phyloP scores from a whole-genome alignment of 2,797 vertebrate species.

The Aulostomus chinensis region DNA sequence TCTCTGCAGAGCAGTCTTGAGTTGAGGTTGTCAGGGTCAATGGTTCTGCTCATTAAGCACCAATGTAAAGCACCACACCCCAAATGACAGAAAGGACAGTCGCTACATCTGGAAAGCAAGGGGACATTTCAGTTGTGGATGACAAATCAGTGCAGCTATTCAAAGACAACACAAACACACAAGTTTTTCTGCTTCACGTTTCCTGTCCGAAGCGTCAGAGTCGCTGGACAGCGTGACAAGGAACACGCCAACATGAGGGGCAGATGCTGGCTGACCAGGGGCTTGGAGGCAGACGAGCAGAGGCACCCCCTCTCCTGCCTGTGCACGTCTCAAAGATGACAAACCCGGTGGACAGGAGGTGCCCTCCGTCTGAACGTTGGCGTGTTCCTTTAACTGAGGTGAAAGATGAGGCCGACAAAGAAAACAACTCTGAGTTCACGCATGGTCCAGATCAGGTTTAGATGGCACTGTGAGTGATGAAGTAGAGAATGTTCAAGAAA shows the following conservation, averaged over 20 bases:
- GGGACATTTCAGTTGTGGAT: conserved; percentile 37
- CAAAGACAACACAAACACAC: conserved; percentile 33
- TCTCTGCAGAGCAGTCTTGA: conserved; percentile 17
- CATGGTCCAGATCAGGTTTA: conserved; percentile 18
- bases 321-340: too few species aligned
- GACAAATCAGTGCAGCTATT: conserved; percentile 61
- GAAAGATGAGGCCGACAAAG: too few species aligned
- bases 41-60: conserved; percentile 63
- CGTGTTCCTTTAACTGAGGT: too few species aligned
- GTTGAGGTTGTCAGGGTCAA: conserved; percentile 66
- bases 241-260: too few species aligned
- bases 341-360: too few species aligned
- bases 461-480: conserved; percentile 58
- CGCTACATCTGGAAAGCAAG: not conserved
- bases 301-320: too few species aligned
- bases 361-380: too few species aligned
- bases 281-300: too few species aligned
- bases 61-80: conserved; percentile 65
- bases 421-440: conserved; percentile 10
- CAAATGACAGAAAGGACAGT: conserved; percentile 43
- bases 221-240: too few species aligned
- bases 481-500: conserved; percentile 52
- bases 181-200: too few species aligned
- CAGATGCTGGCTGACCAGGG: too few species aligned
- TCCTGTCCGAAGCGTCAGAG: too few species aligned